phyloP scores from a whole-genome alignment of 2,797 vertebrate species.

The Myoxocephalus aenaeus region DNA sequence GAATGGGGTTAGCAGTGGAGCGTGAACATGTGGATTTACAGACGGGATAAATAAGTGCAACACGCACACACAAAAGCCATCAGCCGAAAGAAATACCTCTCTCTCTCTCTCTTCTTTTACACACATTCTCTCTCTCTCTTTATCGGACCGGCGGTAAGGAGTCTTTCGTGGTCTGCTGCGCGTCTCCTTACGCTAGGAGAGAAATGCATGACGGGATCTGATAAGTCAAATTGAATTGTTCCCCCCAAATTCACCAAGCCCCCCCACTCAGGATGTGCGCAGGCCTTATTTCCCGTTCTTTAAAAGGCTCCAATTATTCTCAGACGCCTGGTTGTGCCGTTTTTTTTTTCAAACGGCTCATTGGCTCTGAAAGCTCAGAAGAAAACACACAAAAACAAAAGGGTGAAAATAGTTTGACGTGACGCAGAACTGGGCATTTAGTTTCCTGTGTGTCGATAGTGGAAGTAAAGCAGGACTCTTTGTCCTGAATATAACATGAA shows the following conservation, averaged over 20 bases:
- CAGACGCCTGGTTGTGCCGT: not conserved
- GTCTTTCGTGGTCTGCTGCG: slow-evolving; percentile 53
- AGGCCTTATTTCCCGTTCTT: not conserved
- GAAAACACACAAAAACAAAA: not conserved
- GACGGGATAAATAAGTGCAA: slow-evolving; percentile 50
- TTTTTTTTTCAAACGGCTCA: slow-evolving; percentile 26
- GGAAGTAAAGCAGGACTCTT: not conserved
- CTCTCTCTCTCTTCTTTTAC: not conserved
- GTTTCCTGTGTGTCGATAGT: not conserved
- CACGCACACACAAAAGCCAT: slow-evolving; percentile 33
- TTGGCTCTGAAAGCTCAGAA: slow-evolving; percentile 30
- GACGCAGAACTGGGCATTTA: not conserved
- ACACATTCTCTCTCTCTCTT: not conserved
- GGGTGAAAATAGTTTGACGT: not conserved
- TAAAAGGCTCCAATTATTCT: slow-evolving; percentile 40
- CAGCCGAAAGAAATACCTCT: slow-evolving; percentile 58
- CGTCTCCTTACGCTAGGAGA: slow-evolving; percentile 55
- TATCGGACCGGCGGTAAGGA: slow-evolving; percentile 23
- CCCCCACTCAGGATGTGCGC: slow-evolving; percentile 23
- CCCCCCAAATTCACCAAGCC: slow-evolving; percentile 59
- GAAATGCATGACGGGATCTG: slow-evolving; percentile 72
- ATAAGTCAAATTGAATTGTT: slow-evolving; percentile 78
- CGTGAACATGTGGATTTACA: slow-evolving; percentile 57
- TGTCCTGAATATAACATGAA: too few species aligned
- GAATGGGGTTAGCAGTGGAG: not conserved